phyloP scores from a whole-genome alignment of 2,113 vertebrate genomes.

The Turnix velox region DNA sequence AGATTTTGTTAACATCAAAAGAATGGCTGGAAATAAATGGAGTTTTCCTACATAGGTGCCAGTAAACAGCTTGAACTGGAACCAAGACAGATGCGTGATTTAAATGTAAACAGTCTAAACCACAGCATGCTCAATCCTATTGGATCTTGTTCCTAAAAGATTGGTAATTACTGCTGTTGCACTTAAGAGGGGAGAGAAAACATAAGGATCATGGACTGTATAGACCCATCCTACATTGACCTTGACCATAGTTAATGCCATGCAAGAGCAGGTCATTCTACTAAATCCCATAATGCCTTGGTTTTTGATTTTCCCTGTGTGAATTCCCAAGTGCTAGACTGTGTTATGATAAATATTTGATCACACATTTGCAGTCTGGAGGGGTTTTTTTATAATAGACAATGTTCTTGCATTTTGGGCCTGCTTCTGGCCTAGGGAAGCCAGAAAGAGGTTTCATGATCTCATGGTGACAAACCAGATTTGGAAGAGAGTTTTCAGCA shows the following conservation, averaged over 20 bases:
- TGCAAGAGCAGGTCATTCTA: background rate
- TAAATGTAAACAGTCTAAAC: slow-evolving; percentile 30
- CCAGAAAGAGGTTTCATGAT: background rate
- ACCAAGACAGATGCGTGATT: background rate
- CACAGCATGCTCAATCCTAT: background rate
- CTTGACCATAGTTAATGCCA: background rate
- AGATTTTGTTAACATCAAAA: slow-evolving; percentile 4
- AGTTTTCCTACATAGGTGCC: background rate
- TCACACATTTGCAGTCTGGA: background rate
- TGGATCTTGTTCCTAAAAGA: slow-evolving; percentile 12
- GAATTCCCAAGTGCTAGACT: slow-evolving; percentile 1
- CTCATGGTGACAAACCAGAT: background rate
- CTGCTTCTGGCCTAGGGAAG: background rate
- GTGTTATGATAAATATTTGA: slow-evolving; percentile 38
- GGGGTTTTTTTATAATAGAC: background rate
- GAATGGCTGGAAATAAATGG: background rate
- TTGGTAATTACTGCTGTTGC: slow-evolving; percentile 21
- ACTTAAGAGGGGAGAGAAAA: background rate
- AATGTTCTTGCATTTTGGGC: background rate
- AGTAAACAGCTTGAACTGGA: slow-evolving; percentile 31
- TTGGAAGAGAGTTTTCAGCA: background rate
- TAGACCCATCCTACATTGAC: background rate
- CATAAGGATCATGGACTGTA: background rate
- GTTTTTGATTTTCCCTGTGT: background rate
- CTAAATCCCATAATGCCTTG: background rate